Conservation (phyloP, 1,140 invertebrate genomes). For the Choristoneura fumiferana region DNA sequence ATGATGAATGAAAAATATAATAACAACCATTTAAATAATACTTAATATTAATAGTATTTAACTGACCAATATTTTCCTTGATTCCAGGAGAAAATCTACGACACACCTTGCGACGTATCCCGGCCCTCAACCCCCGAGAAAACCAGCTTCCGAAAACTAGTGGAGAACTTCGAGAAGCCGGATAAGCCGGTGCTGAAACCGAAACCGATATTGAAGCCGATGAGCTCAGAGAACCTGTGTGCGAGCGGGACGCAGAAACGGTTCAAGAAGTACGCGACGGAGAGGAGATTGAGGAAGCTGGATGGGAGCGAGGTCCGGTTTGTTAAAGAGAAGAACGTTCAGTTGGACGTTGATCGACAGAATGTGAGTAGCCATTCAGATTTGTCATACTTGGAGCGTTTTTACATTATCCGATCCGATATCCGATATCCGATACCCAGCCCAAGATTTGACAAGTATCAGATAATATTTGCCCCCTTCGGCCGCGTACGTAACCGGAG, state of each 20-base stretch:
- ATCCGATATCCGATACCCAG: too few species aligned
- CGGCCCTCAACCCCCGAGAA: conserved; percentile 34
- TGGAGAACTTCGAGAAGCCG: conserved; percentile 9
- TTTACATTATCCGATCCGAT: too few species aligned
- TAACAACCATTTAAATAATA: too few species aligned
- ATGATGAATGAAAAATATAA: too few species aligned
- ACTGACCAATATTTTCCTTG: conserved; percentile 19
- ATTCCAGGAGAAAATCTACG: conserved; percentile 70
- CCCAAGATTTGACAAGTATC: too few species aligned
- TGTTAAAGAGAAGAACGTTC: conserved; percentile 37
- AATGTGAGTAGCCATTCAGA: conserved; percentile 52
- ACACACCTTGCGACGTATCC: conserved; percentile 49
- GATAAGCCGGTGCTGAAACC: conserved; percentile 20
- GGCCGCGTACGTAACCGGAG: too few species aligned
- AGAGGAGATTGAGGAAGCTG: conserved; percentile 42
- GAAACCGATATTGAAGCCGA: conserved; percentile 28
- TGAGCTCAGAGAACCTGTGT: conserved; percentile 43
- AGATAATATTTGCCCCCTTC: too few species aligned
- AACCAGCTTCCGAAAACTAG: conserved; percentile 3
- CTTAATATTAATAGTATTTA: too few species aligned
- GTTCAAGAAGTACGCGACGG: conserved; percentile 49
- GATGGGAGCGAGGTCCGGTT: conserved; percentile 24
- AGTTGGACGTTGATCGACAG: conserved; percentile 61
- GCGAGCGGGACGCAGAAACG: conserved; percentile 32
- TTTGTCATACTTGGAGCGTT: neutral